Base-by-base conservation (phyloP, 2,888 invertebrate genomes). In the Andrena chrysosceles region DNA sequence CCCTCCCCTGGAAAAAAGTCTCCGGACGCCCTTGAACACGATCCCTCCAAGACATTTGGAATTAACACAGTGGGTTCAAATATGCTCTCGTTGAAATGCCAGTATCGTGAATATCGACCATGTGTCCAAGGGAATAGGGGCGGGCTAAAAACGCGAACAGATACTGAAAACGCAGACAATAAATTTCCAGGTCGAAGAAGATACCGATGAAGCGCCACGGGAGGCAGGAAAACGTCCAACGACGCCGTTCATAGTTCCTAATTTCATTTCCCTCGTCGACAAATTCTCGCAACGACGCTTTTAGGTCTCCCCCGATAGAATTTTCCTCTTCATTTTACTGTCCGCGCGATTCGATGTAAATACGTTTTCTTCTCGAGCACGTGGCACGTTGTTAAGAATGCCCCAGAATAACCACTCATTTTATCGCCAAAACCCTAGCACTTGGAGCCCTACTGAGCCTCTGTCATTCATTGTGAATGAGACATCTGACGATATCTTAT, bases 221-320 rank as follows among this genome's bases (percentile, higher is more conserved):
- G 13, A 4, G n/a, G 66, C 13, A 4, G 33, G 20, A 54, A 56
- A 72, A 52, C 20, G 3, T 8, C 0, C 10, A 56, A 62, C 33
- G 60, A 67, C 62, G 16, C 0, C 8, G 52, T 16, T 71, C 49
- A 63, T 20, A 49, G 31, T n/a, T 76, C 23, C 70, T 67, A 85
- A 84, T 76, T 85, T 72, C 26, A 60, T 81, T 69, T 85, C 26
- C 20, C 62, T 42, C 10, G 10, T 13, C 10, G 59, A 35, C 33
- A 70, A 77, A 79, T 76, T 68, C 59, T 63, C 48, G 42, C n/a
- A 49, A 82, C 6, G 56, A 60, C n/a, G 6, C 67, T 60, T 68
- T 33, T 35, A 56, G 6, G 16, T 56, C 31, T 64, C 31, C 23
- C 6, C 2, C 20, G 31, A 26, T 56, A 23, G 31, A 52, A 79